A percentile compares a stretch with the other conserved stretches of the same genome.
These are phyloP conservation scores for Eupristina koningsbergeri DNA, from an alignment of 1,140 invertebrate genomes.

Conservation along the genomic window DNA sequence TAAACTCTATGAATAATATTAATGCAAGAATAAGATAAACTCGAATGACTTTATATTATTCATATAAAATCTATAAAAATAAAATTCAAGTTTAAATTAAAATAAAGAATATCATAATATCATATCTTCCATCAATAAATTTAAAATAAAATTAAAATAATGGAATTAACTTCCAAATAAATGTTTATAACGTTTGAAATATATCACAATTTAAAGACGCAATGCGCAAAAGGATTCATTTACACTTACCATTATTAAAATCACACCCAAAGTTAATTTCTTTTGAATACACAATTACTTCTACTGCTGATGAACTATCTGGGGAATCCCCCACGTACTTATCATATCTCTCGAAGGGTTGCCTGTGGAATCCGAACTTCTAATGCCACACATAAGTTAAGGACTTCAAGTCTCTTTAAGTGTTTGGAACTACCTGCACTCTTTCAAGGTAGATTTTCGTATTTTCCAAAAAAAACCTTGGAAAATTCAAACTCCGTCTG, in stretches of 20 bases:
- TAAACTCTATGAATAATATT: neutral
- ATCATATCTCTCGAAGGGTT: neutral
- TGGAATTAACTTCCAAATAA: too few species aligned
- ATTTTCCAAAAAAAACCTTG: neutral
- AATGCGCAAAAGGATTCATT: neutral
- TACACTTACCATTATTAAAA: neutral
- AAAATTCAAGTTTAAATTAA: neutral
- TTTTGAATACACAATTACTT: neutral
- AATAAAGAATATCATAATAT: neutral
- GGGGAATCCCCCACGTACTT: neutral
- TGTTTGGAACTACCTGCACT: neutral
- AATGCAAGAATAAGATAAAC: neutral
- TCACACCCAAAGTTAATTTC: neutral
- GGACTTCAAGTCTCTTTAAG: neutral
- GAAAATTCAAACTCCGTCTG: slow-evolving; percentile 4
- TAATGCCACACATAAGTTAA: neutral
- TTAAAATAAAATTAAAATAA: too few species aligned
- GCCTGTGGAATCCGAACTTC: too few species aligned
- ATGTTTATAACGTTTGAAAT: too few species aligned
- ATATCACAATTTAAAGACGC: too few species aligned
- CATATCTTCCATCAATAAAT: too few species aligned
- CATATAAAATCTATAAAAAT: neutral
- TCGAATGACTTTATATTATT: too few species aligned
- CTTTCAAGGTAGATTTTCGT: neutral
- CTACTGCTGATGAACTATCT: neutral